phyloP scores from a whole-genome alignment of 2,888 invertebrate genomes.

The Entomobrya multifasciata region DNA sequence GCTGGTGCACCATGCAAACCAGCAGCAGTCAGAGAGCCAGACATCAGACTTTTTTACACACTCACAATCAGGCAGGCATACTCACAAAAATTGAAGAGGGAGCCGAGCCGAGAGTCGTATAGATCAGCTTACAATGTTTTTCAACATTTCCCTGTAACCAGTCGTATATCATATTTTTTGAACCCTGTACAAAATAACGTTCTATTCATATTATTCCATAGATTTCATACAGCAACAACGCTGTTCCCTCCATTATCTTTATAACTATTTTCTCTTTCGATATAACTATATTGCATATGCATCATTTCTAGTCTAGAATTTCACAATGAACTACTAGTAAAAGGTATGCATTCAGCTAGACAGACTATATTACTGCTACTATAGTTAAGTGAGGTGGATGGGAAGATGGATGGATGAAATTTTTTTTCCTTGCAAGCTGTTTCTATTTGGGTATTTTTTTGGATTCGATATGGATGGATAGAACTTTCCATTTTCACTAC shows the following conservation, averaged over 20 bases:
- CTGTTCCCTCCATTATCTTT: conserved; percentile 8
- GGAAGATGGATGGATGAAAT: conserved; percentile 4
- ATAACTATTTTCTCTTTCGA: background rate
- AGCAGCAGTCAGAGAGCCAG: conserved; percentile 46
- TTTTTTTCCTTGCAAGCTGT: conserved; percentile 10
- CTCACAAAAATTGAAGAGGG: background rate
- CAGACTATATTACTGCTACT: background rate
- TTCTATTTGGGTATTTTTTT: background rate
- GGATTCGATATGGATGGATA: conserved; percentile 10
- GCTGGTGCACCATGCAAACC: conserved; percentile 18
- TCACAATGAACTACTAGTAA: conserved; percentile 22
- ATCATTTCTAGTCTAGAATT: background rate
- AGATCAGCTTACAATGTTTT: conserved; percentile 1
- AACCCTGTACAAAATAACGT: no score
- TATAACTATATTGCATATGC: conserved; percentile 15
- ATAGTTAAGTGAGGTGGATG: background rate
- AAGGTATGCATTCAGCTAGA: background rate
- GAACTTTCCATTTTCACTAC: conserved; percentile 27
- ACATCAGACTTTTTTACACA: conserved; percentile 15
- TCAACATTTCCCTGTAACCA: conserved; percentile 26
- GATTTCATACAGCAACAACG: background rate
- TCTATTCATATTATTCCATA: background rate
- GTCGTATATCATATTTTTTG: no score
- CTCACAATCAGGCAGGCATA: background rate
- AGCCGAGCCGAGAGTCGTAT: background rate